phyloP scores from a whole-genome alignment of 2,888 invertebrate genomes.

The Epistrophe eligans region DNA sequence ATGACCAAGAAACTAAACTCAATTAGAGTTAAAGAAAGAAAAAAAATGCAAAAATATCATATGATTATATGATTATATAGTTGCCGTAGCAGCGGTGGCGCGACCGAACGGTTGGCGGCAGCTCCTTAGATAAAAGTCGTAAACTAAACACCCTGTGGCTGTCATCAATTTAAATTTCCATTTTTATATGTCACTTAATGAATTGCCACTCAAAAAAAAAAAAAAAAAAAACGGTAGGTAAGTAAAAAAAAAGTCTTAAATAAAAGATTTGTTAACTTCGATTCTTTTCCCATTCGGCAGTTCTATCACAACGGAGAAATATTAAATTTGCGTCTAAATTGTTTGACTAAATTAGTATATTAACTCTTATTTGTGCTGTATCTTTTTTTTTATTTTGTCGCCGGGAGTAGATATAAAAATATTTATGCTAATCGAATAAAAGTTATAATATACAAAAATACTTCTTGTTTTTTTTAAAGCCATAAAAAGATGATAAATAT shows the following conservation, averaged over 20 bases:
- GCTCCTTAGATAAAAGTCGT: neutral
- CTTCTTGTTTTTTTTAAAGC: slow-evolving; percentile 1
- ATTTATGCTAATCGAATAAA: slow-evolving; percentile 64
- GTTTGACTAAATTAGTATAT: slow-evolving; percentile 42
- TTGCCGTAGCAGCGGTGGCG: neutral
- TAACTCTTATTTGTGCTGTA: slow-evolving; percentile 29
- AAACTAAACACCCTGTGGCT: slow-evolving; percentile 11
- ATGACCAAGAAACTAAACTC: neutral
- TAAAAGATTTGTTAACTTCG: neutral
- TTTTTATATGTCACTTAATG: slow-evolving; percentile 47
- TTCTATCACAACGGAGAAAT: neutral
- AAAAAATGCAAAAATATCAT: neutral
- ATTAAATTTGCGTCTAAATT: slow-evolving; percentile 54
- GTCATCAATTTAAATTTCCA: slow-evolving; percentile 25
- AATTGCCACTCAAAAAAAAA: slow-evolving; percentile 27
- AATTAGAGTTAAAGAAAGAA: neutral
- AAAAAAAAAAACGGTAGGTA: slow-evolving; percentile 24
- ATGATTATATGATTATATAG: neutral
- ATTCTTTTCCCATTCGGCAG: slow-evolving; percentile 11
- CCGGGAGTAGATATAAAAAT: slow-evolving; percentile 54
- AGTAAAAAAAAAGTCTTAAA: neutral
- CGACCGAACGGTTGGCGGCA: no score
- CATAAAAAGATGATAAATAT: slow-evolving; percentile 66
- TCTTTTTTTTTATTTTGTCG: neutral
- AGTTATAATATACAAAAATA: slow-evolving; percentile 1